A percentile compares a stretch with the other conserved stretches of the same genome.
Conservation (phyloP, 2,888 invertebrate species). For the Cheilosia scutellata region DNA sequence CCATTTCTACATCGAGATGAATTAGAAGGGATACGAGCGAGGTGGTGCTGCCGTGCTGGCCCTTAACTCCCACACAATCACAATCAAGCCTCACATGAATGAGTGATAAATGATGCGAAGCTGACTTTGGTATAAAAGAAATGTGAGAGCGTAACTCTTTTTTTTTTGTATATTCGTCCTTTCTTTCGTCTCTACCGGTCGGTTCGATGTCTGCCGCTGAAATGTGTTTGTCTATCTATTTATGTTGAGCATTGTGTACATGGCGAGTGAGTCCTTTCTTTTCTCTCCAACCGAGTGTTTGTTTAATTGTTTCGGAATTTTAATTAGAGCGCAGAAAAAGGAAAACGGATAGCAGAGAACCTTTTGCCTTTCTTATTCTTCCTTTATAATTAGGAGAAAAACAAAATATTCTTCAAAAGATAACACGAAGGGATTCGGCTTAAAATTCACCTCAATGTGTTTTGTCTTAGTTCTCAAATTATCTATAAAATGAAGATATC, state of each 20-base stretch:
- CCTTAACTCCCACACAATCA: slow-evolving; percentile 71
- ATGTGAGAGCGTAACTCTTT: slow-evolving; percentile 66
- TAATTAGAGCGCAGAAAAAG: slow-evolving; percentile 52
- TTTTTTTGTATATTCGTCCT: background rate
- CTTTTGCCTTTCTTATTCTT: slow-evolving; percentile 10
- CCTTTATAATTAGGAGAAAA: slow-evolving; percentile 30
- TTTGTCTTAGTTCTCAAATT: slow-evolving; percentile 1
- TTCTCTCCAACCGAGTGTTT: slow-evolving; percentile 18
- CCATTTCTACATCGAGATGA: slow-evolving; percentile 40
- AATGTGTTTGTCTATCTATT: background rate
- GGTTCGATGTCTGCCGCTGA: slow-evolving; percentile 22
- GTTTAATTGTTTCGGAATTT: slow-evolving; percentile 60
- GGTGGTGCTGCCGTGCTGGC: slow-evolving; percentile 52
- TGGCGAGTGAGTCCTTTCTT: background rate
- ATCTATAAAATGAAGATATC: slow-evolving; percentile 45
- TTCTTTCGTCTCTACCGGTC: background rate
- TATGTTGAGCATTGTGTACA: background rate
- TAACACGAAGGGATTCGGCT: slow-evolving; percentile 23
- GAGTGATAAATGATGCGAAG: slow-evolving; percentile 73
- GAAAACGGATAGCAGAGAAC: slow-evolving; percentile 25
- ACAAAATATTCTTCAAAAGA: slow-evolving; percentile 31
- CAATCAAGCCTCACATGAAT: slow-evolving; percentile 71
- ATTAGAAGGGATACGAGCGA: slow-evolving; percentile 58
- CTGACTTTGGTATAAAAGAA: slow-evolving; percentile 69
- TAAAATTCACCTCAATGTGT: slow-evolving; percentile 19